Percentiles rank a stretch among this genome's conserved stretches.
Conservation (phyloP, 2,888 invertebrate species). For the Zhuqinia jingwanae region DNA sequence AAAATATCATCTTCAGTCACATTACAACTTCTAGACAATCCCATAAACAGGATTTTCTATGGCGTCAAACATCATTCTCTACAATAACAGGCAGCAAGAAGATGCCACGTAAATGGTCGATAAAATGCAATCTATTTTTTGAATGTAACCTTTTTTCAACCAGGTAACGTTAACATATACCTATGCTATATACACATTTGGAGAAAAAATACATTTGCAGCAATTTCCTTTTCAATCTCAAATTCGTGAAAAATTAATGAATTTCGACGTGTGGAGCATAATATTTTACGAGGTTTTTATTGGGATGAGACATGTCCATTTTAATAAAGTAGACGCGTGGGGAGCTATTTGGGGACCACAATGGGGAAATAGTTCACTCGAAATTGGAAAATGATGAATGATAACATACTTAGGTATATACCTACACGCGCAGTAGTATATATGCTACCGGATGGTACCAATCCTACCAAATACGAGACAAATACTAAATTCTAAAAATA, state of each 20-base stretch:
- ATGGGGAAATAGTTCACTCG: no score
- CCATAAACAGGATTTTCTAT: slow-evolving; percentile 26
- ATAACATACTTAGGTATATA: no score
- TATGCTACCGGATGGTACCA: no score
- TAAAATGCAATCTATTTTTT: slow-evolving; percentile 3
- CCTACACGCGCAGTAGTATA: no score
- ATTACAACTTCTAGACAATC: slow-evolving; percentile 33
- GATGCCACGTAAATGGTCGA: neutral
- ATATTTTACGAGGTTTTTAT: neutral
- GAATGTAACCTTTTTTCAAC: neutral
- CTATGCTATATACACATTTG: no score
- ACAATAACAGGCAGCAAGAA: neutral
- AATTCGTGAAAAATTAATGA: slow-evolving; percentile 49
- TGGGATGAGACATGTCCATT: neutral
- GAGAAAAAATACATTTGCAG: slow-evolving; percentile 9
- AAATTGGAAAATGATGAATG: no score
- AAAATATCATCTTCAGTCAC: slow-evolving; percentile 22
- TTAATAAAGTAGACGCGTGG: no score
- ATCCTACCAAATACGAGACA: no score
- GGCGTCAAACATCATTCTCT: neutral
- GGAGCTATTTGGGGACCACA: no score
- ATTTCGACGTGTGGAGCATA: neutral
- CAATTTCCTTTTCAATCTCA: neutral
- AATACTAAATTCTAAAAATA: no score
- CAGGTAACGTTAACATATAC: slow-evolving; percentile 11